Base-by-base conservation (phyloP, 2,797 vertebrate genomes). In the Merluccius polli region DNA sequence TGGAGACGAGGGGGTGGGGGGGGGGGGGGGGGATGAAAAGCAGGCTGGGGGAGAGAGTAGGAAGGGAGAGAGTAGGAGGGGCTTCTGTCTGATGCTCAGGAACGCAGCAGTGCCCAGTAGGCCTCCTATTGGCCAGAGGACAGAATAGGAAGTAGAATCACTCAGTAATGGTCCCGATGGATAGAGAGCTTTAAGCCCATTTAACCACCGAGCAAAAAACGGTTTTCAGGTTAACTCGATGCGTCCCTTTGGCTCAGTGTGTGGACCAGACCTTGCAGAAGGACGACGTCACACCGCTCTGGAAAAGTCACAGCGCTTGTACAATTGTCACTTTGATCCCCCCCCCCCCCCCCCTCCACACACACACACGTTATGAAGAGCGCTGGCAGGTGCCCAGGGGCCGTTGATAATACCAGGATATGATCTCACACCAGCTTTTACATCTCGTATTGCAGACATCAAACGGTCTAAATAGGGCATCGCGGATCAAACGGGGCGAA, bases 391-490 rank as follows among this genome's bases (percentile, higher is more conserved):
- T 77, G 72, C 87, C 89, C 89, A 85, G 78, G 83, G 59, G 87
- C 84, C 83, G 86, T 87, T 84, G 83, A 91, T 89, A 87, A 91
- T 87, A 89, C 88, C 88, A 89, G 89, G 88, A 91, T 88, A 87
- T 88, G 87, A 90, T 90, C 82, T 86, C 68, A 65, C 44, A 80
- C 87, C 33, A 41, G 72, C 82, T 84, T 83, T 91, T 75, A 88
- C 87, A 89, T 90, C 88, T 80, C 74, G 81, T 82, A 79, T 79
- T 69, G 85, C 82, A 79, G 81, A 89, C 89, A 90, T 92, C 88
- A 90, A 89, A 89, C 44, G 3, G 44, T 67, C 52, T 89, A 91
- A 90, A 90, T 87, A 83, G 87, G 87, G 84, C 87, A 79, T 80
- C 35, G 21, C 70, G 78, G 74, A 87, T 81, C 79, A 74, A 81